Percentiles rank a stretch among this genome's conserved stretches.
Conservation (phyloP, 2,113 vertebrate genomes). For the Martes martes region DNA sequence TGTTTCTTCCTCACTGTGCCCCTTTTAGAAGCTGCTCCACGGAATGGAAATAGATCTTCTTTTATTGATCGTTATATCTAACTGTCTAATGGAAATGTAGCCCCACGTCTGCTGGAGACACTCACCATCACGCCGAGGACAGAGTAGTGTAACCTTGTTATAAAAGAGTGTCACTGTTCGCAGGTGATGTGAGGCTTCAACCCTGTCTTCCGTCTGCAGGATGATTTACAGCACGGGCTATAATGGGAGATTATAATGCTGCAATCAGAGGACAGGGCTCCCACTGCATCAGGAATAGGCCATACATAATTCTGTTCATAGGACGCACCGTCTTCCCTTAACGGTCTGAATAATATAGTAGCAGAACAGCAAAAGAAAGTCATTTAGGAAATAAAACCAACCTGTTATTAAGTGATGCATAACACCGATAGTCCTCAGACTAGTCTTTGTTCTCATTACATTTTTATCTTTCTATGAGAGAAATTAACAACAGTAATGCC, state of each 20-base stretch:
- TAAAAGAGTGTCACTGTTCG: slow-evolving; percentile 5
- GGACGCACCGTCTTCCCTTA: neutral
- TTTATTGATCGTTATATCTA: neutral
- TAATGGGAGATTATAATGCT: neutral
- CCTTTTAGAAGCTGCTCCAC: neutral
- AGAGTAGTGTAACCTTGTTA: neutral
- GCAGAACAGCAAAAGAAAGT: slow-evolving; percentile 43
- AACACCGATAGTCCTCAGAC: neutral
- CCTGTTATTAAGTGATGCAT: neutral
- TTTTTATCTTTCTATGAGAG: neutral
- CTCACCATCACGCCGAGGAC: neutral
- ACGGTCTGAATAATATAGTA: slow-evolving; percentile 37
- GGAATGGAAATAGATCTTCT: neutral
- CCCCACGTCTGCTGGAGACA: neutral
- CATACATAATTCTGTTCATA: slow-evolving; percentile 30
- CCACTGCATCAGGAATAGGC: neutral
- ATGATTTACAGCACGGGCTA: neutral
- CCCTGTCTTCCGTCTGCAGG: neutral
- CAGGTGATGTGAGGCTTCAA: neutral
- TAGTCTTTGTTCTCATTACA: neutral
- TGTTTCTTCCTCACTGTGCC: neutral
- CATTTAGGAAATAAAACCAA: slow-evolving; percentile 57
- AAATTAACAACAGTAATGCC: slow-evolving; percentile 9
- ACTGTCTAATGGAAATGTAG: neutral
- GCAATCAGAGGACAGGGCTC: slow-evolving; percentile 3